Conservation (phyloP, 2,797 vertebrate genomes). For the Zenarchopterus dispar region DNA sequence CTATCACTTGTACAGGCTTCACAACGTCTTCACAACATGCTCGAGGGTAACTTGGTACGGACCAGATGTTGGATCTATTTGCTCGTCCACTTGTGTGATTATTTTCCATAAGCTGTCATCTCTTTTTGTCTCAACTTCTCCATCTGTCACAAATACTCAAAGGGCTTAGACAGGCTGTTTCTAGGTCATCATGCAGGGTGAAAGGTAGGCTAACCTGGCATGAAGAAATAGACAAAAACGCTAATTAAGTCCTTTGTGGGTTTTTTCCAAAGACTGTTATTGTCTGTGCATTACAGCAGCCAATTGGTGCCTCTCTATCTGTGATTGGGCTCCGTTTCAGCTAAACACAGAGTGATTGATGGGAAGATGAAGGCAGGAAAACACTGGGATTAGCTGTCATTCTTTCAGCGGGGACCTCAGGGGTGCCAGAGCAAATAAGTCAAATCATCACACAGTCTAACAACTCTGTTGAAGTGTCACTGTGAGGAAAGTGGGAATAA, state of each 20-base stretch:
- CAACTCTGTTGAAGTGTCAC: slow-evolving; percentile 15
- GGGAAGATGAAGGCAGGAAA: slow-evolving; percentile 50
- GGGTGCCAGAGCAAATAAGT: slow-evolving; percentile 47
- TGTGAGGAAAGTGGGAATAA: slow-evolving; percentile 4
- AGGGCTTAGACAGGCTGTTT: slow-evolving; percentile 32
- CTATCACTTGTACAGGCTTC: neutral
- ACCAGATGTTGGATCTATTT: neutral
- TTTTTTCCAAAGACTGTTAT: slow-evolving; percentile 48
- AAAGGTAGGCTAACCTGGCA: slow-evolving; percentile 64
- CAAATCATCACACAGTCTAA: slow-evolving; percentile 39
- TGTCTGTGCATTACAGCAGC: slow-evolving; percentile 56
- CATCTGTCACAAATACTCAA: slow-evolving; percentile 53
- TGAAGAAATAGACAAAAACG: slow-evolving; percentile 35
- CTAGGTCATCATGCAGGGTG: slow-evolving; percentile 51
- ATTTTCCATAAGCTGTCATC: slow-evolving; percentile 14
- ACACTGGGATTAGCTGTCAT: slow-evolving; percentile 47
- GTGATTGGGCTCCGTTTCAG: slow-evolving; percentile 47
- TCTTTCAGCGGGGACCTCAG: slow-evolving; percentile 32
- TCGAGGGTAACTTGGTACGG: slow-evolving; percentile 5
- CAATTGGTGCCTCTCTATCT: slow-evolving; percentile 47
- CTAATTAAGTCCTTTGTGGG: slow-evolving; percentile 69
- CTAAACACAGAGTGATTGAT: slow-evolving; percentile 50
- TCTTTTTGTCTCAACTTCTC: slow-evolving; percentile 38
- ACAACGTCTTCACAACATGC: slow-evolving; percentile 7
- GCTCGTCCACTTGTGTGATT: slow-evolving; percentile 1